Evolutionary conservation across 2,888 invertebrate genomes (phyloP).

Genomic region (Drosophila borealis): DNA sequence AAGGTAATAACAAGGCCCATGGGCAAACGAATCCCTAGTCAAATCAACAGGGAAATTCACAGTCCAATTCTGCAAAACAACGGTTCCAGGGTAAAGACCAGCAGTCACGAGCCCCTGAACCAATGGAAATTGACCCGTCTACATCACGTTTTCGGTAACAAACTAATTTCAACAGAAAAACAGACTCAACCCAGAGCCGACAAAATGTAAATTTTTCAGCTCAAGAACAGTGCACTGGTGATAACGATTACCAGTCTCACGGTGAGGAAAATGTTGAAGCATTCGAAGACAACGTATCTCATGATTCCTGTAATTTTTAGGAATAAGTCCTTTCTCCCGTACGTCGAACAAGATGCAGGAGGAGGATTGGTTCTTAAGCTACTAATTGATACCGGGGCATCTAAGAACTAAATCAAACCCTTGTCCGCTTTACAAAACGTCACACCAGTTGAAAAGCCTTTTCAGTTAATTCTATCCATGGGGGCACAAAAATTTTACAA

Average conservation of each 20-base stretch:
- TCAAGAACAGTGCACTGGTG: neutral
- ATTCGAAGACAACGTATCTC: too few species aligned
- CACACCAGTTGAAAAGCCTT: neutral
- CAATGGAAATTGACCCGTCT: neutral
- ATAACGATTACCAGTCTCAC: too few species aligned
- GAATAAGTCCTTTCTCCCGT: neutral
- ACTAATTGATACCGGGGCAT: neutral
- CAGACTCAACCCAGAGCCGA: neutral
- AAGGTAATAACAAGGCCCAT: neutral
- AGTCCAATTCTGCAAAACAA: neutral
- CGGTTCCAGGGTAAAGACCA: neutral
- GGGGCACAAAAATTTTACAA: neutral
- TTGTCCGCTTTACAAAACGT: neutral
- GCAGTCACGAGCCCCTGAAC: neutral
- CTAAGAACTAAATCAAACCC: neutral
- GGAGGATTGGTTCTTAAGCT: neutral
- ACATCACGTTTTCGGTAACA: neutral
- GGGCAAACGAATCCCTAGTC: neutral
- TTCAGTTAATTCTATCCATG: neutral
- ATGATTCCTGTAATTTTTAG: neutral
- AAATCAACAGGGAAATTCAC: neutral
- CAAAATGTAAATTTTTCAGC: neutral
- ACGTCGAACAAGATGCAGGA: neutral
- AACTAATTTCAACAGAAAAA: neutral
- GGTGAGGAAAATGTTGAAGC: too few species aligned